Conservation (phyloP, 2,113 vertebrate genomes). For the Carollia perspicillata region DNA sequence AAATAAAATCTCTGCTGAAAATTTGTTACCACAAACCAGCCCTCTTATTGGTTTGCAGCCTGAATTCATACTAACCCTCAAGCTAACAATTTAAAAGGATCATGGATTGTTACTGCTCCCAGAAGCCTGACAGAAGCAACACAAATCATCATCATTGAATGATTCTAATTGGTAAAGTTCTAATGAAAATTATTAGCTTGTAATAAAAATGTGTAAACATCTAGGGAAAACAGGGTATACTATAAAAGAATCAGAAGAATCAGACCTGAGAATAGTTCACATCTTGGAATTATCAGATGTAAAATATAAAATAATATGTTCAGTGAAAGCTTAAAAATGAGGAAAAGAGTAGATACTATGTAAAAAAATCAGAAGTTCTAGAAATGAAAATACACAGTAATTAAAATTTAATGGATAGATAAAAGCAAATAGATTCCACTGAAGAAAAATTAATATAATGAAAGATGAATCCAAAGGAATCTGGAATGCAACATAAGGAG, state of each 20-base stretch:
- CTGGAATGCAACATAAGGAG: background rate
- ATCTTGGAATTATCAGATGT: background rate
- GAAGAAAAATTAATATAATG: background rate
- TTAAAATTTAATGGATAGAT: conserved; percentile 5
- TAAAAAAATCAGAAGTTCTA: conserved; percentile 28
- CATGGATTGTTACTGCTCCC: background rate
- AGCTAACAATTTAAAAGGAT: conserved; percentile 5
- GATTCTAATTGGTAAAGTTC: background rate
- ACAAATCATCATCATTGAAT: background rate
- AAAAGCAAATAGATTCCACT: background rate
- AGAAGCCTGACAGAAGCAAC: background rate
- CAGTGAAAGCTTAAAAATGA: background rate
- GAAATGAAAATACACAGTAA: background rate
- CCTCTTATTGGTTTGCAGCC: background rate
- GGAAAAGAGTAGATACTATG: background rate
- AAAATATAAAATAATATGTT: background rate
- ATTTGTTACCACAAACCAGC: background rate
- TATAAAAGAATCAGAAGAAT: background rate
- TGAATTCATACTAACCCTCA: background rate
- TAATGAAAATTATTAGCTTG: background rate
- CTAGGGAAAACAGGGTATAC: background rate
- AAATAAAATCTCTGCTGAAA: conserved; percentile 9
- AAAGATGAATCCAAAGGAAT: conserved; percentile 21
- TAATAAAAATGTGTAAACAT: conserved; percentile 6
- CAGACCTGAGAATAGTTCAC: background rate